Base-by-base conservation (phyloP, 2,888 invertebrate species). In the Idaea dimidiata region DNA sequence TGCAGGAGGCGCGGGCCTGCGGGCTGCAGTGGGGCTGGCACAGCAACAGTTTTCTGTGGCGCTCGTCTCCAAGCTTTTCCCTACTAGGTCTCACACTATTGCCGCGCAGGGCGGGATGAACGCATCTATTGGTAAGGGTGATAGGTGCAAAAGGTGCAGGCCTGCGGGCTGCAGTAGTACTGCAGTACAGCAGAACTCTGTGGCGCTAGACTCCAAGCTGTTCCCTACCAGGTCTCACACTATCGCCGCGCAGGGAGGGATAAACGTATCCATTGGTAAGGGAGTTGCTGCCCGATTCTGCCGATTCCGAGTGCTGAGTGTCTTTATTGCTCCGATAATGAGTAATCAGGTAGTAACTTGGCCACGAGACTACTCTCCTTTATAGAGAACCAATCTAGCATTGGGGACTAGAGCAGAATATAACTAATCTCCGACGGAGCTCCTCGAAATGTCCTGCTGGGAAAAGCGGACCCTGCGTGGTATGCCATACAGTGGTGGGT, bases 101-200 rank as follows among this genome's bases (percentile, higher is more conserved):
- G 99, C 99, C 17, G 99, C 99, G 0, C 99, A 99, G 84, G 99
- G 99, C 61, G 99, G 99, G 59, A 97, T 99, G 81, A 99, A 99
- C 91, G 99, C 99, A 10, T 97, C 99, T 0, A 93, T 99, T 58
- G 97, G 98, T 80, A 72, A 73, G 62, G 59, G 16, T 10, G 14
- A 14, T 0, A 17, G n/a, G 99, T 1, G 99, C 99, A 0, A 95
- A 99, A 16, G 99, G 99, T 0, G 98, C 99, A 0, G 99, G 99
- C 0, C 93, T 99, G 0, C 94, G 99, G 18, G 97, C 99, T 0
- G 98, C 99, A 0, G 97, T 99, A 76, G 99, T 99, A 56, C 91
- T 99, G 31, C 98, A 0, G 96, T 97, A 71, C 96, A 96, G 77
- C 97, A 99, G 6, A 99, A 99, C 86, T 96, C 97, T 67, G 99